Conservation (phyloP, 2,888 invertebrate genomes). For the Morpho achilles region DNA sequence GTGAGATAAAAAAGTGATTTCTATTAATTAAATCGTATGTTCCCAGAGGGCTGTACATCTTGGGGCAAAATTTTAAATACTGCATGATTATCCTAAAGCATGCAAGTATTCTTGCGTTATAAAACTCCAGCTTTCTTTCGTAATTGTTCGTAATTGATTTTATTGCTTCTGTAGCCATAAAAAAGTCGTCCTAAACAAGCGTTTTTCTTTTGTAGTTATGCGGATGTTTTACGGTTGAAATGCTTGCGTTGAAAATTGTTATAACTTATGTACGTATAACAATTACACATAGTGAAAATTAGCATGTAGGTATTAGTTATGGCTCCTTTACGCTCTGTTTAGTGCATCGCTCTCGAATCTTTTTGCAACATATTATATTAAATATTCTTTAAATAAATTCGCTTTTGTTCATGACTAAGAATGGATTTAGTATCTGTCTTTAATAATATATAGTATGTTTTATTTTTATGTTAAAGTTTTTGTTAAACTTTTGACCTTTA, state of each 20-base stretch:
- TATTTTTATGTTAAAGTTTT: not conserved
- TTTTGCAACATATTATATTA: slow-evolving; percentile 63
- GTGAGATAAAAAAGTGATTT: not conserved
- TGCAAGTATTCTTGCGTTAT: slow-evolving; percentile 19
- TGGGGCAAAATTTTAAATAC: slow-evolving; percentile 45
- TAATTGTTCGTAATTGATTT: slow-evolving; percentile 12
- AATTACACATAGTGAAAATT: slow-evolving; percentile 66
- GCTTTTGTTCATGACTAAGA: slow-evolving; percentile 24
- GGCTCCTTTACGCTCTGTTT: slow-evolving; percentile 73
- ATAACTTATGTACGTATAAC: slow-evolving; percentile 47
- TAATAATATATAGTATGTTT: slow-evolving; percentile 5
- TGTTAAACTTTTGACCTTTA: not conserved
- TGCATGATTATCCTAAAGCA: slow-evolving; percentile 49
- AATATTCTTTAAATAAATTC: slow-evolving; percentile 40
- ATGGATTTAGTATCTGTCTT: slow-evolving; percentile 13
- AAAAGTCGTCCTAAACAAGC: slow-evolving; percentile 8
- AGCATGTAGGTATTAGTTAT: slow-evolving; percentile 75
- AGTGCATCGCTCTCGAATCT: slow-evolving; percentile 57
- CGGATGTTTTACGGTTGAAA: slow-evolving; percentile 54
- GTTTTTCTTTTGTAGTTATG: slow-evolving; percentile 19
- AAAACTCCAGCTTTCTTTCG: slow-evolving; percentile 4
- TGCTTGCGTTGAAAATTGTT: slow-evolving; percentile 66
- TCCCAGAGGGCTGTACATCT: slow-evolving; percentile 68
- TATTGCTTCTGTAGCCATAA: slow-evolving; percentile 16
- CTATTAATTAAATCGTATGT: not conserved